Percentiles rank a stretch among this genome's conserved stretches.
phyloP scores from a whole-genome alignment of 2,113 vertebrate species.

The Castor canadensis region DNA sequence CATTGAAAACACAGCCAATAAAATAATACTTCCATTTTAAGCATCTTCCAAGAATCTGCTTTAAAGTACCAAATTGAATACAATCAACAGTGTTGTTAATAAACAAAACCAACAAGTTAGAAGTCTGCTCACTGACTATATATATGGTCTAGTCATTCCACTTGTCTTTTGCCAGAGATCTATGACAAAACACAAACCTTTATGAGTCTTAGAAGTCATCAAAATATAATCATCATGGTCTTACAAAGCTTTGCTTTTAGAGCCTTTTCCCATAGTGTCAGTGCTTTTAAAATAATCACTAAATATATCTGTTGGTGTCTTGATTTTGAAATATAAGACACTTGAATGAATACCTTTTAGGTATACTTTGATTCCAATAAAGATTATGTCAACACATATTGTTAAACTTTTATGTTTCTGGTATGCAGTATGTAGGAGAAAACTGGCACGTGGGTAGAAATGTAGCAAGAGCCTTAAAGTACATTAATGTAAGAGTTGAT shows the following conservation, averaged over 20 bases:
- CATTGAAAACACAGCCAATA: background rate
- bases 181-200: background rate
- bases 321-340: background rate
- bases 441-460: background rate
- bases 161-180: background rate
- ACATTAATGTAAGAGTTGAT: background rate
- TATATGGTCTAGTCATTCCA: background rate
- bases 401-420: background rate
- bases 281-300: background rate
- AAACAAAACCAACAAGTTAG: background rate
- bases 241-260: background rate
- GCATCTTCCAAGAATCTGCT: background rate
- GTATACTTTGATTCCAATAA: slow-evolving; percentile 13
- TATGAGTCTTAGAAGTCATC: background rate
- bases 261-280: background rate
- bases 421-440: background rate
- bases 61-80: background rate
- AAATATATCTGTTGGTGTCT: background rate
- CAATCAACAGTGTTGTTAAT: background rate
- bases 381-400: background rate
- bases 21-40: background rate
- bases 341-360: background rate
- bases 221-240: background rate
- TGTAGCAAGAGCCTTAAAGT: background rate
- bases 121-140: background rate